A percentile compares a stretch with the other conserved stretches of the same genome.
Conservation (phyloP, 2,797 vertebrate species). For the Emydoidea blandingii region DNA sequence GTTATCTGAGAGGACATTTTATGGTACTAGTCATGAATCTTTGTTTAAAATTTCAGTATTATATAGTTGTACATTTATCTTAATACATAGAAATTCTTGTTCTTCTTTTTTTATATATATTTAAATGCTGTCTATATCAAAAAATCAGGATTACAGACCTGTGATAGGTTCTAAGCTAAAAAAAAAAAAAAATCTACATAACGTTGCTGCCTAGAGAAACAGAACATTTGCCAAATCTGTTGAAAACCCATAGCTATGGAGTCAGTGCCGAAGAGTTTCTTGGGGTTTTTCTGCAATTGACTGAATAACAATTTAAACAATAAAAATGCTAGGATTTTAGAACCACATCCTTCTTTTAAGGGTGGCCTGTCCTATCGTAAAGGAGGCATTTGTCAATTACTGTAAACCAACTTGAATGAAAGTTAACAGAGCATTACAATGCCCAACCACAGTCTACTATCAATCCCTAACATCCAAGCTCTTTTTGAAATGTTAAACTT, state of each 20-base stretch:
- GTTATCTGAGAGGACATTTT: slow-evolving; percentile 12
- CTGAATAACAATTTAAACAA: slow-evolving; percentile 25
- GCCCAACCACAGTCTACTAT: neutral
- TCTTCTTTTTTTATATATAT: slow-evolving; percentile 69
- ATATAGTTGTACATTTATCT: slow-evolving; percentile 66
- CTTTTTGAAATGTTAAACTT: neutral
- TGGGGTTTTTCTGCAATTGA: slow-evolving; percentile 31
- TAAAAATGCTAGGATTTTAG: slow-evolving; percentile 30
- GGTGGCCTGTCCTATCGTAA: slow-evolving; percentile 46
- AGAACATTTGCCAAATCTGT: slow-evolving; percentile 3
- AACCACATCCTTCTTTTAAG: slow-evolving; percentile 60
- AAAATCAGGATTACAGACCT: slow-evolving; percentile 64
- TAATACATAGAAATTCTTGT: slow-evolving; percentile 61
- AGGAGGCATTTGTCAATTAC: slow-evolving; percentile 12
- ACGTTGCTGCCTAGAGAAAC: neutral
- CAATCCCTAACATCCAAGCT: neutral
- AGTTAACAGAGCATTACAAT: slow-evolving; percentile 20
- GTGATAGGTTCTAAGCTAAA: slow-evolving; percentile 72
- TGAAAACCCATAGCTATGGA: neutral
- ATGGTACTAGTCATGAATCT: slow-evolving; percentile 60
- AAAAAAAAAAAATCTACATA: neutral
- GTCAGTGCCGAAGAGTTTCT: slow-evolving; percentile 20
- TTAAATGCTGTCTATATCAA: slow-evolving; percentile 51
- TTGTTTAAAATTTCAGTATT: slow-evolving; percentile 85
- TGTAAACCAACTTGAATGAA: slow-evolving; percentile 8